Base-by-base conservation (phyloP, 2,797 vertebrate genomes). In the Borostomias antarcticus region DNA sequence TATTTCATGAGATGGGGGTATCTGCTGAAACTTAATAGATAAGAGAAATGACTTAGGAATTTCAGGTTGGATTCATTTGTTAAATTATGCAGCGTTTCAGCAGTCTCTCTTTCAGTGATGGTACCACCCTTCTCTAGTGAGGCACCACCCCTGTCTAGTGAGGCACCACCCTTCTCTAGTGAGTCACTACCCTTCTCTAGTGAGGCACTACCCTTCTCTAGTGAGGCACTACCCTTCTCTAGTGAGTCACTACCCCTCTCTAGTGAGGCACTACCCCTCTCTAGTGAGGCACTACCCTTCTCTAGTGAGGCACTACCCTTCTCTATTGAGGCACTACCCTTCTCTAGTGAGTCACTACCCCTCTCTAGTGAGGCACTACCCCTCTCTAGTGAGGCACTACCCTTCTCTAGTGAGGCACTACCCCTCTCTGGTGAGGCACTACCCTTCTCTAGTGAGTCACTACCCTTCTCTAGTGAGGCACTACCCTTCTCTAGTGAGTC, bases 261-360 rank as follows among this genome's bases (percentile, higher is more conserved):
- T 68, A 79, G 85, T 89, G 81, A 79, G 88, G 92, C 89, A n/a
- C n/a, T n/a, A n/a, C n/a, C 75, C 82, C 79, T 87, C 78, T 74
- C 75, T 68, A 79, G 85, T 89, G 81, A 79, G 88, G 92, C 89
- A n/a, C n/a, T n/a, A n/a, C n/a, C 75, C 82, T 79, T 87, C 78
- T 74, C 75, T 68, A 79, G 85, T 89, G 81, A 79, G 88, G 92
- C 89, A n/a, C n/a, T n/a, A n/a, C n/a, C n/a, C n/a, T n/a, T n/a
- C n/a, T n/a, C n/a, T n/a, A n/a, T n/a, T n/a, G n/a, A n/a, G n/a
- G n/a, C n/a, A n/a, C n/a, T n/a, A n/a, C n/a, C 75, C 82, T 79
- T 87, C 78, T 74, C 75, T 68, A 79, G 85, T 89, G 81, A 79
- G 88, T n/a, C n/a, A n/a, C n/a, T n/a, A n/a, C n/a, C 75, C 82